Evolutionary conservation across 1,140 invertebrate genomes (phyloP).

Genomic region (Neodiprion pinetum): DNA sequence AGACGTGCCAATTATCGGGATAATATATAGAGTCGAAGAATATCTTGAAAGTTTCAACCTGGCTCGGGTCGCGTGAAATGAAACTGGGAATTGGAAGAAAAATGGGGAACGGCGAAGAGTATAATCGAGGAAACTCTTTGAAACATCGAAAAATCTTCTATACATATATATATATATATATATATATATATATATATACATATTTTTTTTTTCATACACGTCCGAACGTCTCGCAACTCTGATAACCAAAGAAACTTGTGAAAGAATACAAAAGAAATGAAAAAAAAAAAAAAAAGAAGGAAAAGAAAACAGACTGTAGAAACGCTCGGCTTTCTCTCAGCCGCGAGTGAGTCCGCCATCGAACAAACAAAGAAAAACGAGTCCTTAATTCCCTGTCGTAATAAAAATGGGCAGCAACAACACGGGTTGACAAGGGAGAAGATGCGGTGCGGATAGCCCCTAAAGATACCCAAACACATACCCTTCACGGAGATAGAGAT

Average conservation of each 20-base stretch:
- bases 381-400: not conserved
- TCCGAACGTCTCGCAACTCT: not conserved
- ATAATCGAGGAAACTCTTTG: not conserved
- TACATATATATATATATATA: not conserved
- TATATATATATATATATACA: not conserved
- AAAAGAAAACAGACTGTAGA: not conserved
- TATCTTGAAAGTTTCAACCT: not conserved
- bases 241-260: too few species aligned
- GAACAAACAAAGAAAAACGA: not conserved
- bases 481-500: not conserved
- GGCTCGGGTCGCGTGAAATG: not conserved
- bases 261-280: too few species aligned
- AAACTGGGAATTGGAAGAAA: constrained; percentile 3
- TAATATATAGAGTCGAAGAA: not conserved
- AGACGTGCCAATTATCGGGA: not conserved
- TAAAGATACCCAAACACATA: too few species aligned
- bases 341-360: not conserved
- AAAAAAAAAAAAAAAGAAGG: too few species aligned
- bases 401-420: not conserved
- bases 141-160: not conserved
- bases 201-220: not conserved
- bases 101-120: not conserved
- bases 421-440: not conserved
- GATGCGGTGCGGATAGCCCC: not conserved
- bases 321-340: not conserved